Percentiles rank a stretch among this genome's conserved stretches.
Conservation (phyloP, 2,888 invertebrate genomes). For the Rhamnusium bicolor region DNA sequence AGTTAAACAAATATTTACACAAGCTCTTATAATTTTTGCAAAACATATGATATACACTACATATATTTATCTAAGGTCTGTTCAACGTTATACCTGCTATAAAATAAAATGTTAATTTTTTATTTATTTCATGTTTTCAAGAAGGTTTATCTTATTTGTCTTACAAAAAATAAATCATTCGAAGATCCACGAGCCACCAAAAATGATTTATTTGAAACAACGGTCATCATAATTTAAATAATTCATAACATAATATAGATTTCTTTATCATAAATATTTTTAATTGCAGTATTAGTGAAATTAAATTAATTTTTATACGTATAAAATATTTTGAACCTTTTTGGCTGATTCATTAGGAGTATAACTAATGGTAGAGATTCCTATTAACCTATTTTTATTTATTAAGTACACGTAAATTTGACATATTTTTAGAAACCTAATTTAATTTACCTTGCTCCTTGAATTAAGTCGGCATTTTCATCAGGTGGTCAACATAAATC, state of each 20-base stretch:
- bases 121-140: constrained; percentile 8
- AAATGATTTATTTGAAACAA: neutral
- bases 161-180: constrained; percentile 19
- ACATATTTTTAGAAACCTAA: too few relatives aligned
- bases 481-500: too few relatives aligned
- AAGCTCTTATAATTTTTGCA: constrained; percentile 6
- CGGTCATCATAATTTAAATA: neutral
- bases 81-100: constrained; percentile 17
- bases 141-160: neutral
- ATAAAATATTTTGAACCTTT: too few relatives aligned
- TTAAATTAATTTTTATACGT: too few relatives aligned
- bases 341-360: too few relatives aligned
- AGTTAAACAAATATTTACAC: constrained; percentile 15
- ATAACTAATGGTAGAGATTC: too few relatives aligned
- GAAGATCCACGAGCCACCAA: neutral
- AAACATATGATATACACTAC: neutral
- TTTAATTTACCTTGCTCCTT: too few relatives aligned
- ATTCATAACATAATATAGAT: too few relatives aligned
- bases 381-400: too few relatives aligned
- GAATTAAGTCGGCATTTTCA: too few relatives aligned
- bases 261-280: neutral
- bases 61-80: constrained; percentile 25
- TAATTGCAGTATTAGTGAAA: too few relatives aligned
- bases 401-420: too few relatives aligned
- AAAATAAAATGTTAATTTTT: constrained; percentile 20